Conservation (phyloP, 2,797 vertebrate species). For the Lithobates pipiens region DNA sequence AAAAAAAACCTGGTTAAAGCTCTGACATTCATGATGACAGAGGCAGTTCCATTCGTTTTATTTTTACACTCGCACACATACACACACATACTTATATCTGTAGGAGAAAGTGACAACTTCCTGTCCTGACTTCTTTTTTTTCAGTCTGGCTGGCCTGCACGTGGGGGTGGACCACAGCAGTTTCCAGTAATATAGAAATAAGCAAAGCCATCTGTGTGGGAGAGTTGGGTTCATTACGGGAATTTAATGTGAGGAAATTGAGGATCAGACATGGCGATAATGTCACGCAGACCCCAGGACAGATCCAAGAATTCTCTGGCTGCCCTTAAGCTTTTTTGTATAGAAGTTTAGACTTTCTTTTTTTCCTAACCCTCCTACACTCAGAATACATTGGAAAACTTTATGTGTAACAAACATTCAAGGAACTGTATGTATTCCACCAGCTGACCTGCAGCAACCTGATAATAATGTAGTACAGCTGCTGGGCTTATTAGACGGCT, state of each 20-base stretch:
- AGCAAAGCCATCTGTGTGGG: slow-evolving; percentile 59
- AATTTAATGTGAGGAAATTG: slow-evolving; percentile 41
- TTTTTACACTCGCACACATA: not conserved
- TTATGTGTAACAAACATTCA: not conserved
- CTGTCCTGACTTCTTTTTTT: not conserved
- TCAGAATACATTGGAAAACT: not conserved
- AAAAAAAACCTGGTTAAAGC: not conserved
- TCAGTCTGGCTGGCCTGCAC: slow-evolving; percentile 37
- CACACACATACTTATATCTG: slow-evolving; percentile 1
- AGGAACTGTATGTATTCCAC: not conserved
- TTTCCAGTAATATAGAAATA: slow-evolving; percentile 61
- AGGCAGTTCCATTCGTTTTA: not conserved
- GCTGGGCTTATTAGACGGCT: not conserved
- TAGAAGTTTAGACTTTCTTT: not conserved
- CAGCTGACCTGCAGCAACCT: not conserved
- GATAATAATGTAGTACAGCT: slow-evolving; percentile 23
- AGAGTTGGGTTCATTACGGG: slow-evolving; percentile 41
- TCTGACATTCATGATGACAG: not conserved
- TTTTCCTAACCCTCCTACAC: not conserved
- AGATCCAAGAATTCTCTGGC: slow-evolving; percentile 12
- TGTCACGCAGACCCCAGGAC: slow-evolving; percentile 30
- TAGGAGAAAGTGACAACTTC: slow-evolving; percentile 16
- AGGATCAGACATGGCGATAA: slow-evolving; percentile 43
- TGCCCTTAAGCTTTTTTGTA: not conserved
- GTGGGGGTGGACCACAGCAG: slow-evolving; percentile 48